Base-by-base conservation (phyloP, 2,888 invertebrate genomes). In the Eupsilia transversa region DNA sequence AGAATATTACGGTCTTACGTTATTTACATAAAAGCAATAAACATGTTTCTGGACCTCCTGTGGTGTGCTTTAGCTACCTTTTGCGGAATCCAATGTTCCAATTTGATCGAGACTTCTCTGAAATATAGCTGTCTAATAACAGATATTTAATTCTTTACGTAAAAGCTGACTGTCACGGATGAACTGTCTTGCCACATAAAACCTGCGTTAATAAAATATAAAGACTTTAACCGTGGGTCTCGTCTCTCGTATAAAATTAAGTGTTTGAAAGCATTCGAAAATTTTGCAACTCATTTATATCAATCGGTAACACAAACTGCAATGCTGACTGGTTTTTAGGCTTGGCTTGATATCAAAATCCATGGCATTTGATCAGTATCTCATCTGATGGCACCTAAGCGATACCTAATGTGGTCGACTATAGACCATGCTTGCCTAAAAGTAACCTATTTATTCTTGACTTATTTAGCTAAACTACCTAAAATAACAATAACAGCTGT, bases 1-100 rank as follows among this genome's bases (percentile, higher is more conserved):
- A n/a, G 43, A 67, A 57, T 74, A 43, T 66, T 57, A 66, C 7
- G 41, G 54, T 57, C 20, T 60, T 57, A 61, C 20, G 27, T 61
- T 60, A 74, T 74, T 79, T 72, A 65, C 60, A 72, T 78, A 61
- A 66, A 72, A 56, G 78, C 57, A 54, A 68, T 79, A 68, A 74
- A 79, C 54, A 68, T 74, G 64, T 49, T 79, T 41, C 54, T 59
- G 49, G 64, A 60, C 74, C 64, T 49, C 74, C 74, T 68, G 66
- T 30, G 27, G 74, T 59, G 74, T 56, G 5, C 7, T 35, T 61
- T 56, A 52, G 38, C 30, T 69, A n/a, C 68, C 64, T 66, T 79
- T 43, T 74, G 66, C 27, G 56, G 56, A 65, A 66, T 52, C 38
- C 14, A 59, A 54, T 64, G 46, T 68, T 38, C 56, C 61, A 65